These are phyloP conservation scores for Conomelus anceps DNA, from an alignment of 2,888 invertebrate genomes.

Conservation along the genomic window DNA sequence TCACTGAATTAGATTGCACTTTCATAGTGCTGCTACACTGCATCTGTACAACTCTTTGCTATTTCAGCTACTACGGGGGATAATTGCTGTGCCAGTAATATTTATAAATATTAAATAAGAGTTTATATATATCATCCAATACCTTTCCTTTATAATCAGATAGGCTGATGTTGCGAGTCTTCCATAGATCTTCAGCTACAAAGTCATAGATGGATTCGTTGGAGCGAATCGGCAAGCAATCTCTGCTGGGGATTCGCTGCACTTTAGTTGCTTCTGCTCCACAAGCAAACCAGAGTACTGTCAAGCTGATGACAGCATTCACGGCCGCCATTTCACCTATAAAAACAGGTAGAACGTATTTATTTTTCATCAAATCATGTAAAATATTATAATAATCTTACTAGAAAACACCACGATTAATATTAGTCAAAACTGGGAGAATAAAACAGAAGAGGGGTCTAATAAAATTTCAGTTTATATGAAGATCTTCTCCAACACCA, in stretches of 20 bases:
- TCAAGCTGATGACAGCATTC: conserved; percentile 16
- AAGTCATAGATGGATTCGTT: conserved; percentile 34
- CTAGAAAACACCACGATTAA: not conserved
- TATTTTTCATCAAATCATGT: no score
- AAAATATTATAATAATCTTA: no score
- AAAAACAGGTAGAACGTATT: no score
- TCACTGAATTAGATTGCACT: no score
- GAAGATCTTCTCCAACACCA: no score
- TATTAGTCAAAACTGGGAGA: no score
- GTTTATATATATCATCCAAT: not conserved
- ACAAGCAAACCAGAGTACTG: not conserved
- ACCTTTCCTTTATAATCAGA: conserved; percentile 34
- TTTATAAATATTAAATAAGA: not conserved
- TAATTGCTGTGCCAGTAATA: not conserved
- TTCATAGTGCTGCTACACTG: no score
- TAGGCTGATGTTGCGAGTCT: conserved; percentile 30
- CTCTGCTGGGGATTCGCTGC: conserved; percentile 27
- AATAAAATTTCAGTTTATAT: no score
- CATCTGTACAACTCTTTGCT: not conserved
- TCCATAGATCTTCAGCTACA: conserved; percentile 29
- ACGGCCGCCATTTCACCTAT: not conserved
- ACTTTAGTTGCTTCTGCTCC: conserved; percentile 25
- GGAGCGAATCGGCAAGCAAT: conserved; percentile 25
- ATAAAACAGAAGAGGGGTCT: no score
- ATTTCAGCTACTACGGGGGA: not conserved